These are phyloP conservation scores for Lytechinus variegatus DNA, from an alignment of 35 echinoderm and acorn worm genomes.

Conservation along the genomic window DNA sequence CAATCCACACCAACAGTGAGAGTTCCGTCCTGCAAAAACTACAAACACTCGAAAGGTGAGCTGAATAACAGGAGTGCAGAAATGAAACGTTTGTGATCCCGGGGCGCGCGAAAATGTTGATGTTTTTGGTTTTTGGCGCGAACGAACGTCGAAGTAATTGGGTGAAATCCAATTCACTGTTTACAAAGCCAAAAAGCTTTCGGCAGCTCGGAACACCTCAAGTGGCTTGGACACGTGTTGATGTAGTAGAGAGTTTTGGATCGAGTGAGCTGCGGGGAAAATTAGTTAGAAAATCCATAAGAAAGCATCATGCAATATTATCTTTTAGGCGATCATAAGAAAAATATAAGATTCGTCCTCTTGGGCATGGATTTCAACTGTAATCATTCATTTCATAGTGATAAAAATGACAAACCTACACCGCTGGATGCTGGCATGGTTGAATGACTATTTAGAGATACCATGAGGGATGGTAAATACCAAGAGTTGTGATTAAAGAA, in stretches of 20 bases:
- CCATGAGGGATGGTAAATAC: background rate
- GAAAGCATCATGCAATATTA: background rate
- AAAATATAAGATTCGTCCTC: background rate
- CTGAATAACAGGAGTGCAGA: background rate
- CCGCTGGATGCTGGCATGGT: background rate
- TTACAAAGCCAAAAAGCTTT: background rate
- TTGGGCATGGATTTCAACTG: background rate
- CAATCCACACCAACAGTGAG: background rate
- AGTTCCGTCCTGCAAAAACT: background rate
- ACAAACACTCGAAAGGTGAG: background rate
- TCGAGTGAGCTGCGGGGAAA: background rate
- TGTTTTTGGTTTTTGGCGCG: background rate
- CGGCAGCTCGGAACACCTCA: background rate
- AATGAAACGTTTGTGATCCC: constrained; percentile 1
- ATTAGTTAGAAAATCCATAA: background rate
- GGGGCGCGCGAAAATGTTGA: constrained; percentile 8
- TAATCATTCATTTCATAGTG: background rate
- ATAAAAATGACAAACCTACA: background rate
- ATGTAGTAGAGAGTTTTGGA: background rate
- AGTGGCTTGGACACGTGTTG: background rate
- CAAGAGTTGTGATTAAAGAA: background rate
- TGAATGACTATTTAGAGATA: background rate
- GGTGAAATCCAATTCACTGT: constrained; percentile 38
- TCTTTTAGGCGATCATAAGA: background rate
- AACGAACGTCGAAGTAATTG: constrained; percentile 22